These are phyloP conservation scores for Brachyptera putata DNA, from an alignment of 2,888 invertebrate genomes.

Conservation along the genomic window DNA sequence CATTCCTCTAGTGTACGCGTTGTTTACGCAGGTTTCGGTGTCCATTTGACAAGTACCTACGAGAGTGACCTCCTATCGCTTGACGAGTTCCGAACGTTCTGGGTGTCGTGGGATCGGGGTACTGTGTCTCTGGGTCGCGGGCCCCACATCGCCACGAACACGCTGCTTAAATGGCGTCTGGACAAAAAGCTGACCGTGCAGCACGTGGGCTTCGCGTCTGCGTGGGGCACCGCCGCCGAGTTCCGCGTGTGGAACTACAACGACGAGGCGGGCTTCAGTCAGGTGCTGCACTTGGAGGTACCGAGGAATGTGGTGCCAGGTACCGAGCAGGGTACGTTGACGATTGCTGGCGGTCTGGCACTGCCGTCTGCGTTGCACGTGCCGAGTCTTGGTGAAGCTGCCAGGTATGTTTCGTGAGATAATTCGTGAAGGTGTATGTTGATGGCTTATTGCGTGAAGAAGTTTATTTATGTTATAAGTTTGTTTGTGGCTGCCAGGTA, in stretches of 20 bases:
- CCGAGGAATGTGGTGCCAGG: conserved; percentile 62
- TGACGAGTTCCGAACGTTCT: conserved; percentile 58
- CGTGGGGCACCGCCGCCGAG: conserved; percentile 61
- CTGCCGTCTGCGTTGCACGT: conserved; percentile 44
- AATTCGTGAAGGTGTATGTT: no score
- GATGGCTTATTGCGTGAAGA: no score
- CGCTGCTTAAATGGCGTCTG: conserved; percentile 57
- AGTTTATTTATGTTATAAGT: no score
- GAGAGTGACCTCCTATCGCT: conserved; percentile 56
- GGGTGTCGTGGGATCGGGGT: conserved; percentile 64
- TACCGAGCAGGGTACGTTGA: conserved; percentile 57
- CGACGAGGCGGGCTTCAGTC: conserved; percentile 65
- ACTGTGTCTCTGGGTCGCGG: conserved; percentile 56
- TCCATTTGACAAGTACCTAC: conserved; percentile 55
- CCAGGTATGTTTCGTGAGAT: conserved; percentile 26
- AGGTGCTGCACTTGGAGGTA: conserved; percentile 60
- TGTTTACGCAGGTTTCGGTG: conserved; percentile 60
- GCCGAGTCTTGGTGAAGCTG: conserved; percentile 19
- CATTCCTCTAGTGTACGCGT: no score
- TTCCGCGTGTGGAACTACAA: conserved; percentile 68
- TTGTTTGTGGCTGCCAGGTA: no score
- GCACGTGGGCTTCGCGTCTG: conserved; percentile 59
- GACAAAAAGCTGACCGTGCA: conserved; percentile 57
- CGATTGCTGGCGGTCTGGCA: conserved; percentile 59
- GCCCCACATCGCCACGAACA: conserved; percentile 52